Base-by-base conservation (phyloP, 2,888 invertebrate species). In the Caenorhabditis sp. region DNA sequence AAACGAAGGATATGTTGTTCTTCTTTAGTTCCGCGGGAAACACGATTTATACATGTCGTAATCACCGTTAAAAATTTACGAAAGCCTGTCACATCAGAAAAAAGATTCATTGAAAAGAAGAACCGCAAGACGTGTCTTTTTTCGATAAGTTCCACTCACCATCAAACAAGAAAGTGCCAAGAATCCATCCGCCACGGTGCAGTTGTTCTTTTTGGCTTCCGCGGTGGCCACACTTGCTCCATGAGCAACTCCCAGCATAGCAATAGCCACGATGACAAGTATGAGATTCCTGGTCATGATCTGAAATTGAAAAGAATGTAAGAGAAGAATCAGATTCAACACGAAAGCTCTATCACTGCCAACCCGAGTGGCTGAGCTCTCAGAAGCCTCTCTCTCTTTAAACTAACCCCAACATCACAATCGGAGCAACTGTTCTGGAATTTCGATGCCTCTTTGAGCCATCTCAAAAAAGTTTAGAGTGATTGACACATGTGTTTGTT, bases 161-260 rank as follows among this genome's bases (percentile, higher is more conserved):
- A 61, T 51, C 12, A 59, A 7, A 76, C 69, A 76, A 10, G 51
- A 26, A 19, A 69, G 10, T 5, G 77, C 61, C 38, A 69, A 28
- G n/a, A 77, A 54, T 24, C 77, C 69, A n/a, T 77, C 54, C 2
- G 51, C 22, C 19, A 63, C 12, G 0, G 77, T 69, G 26, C 77
- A 69, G 12, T 77, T 68, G 10, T 14, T 7, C 8, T 14, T 22
- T 51, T 61, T 26, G 2, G 31, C 41, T 10, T 14, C 31, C n/a
- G 19, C 47, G 12, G 76, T 77, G 6, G 77, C 77, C 54, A 69
- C 6, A 51, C 69, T 77, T 3, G 77, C 69, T 59, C 61, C 77
- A 19, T 63, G 54, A 44, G 63, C 54, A n/a, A 59, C 1, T 14
- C 41, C 69, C 10, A 77, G 4, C 7, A 77, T 6, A 16, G 51